Conservation (phyloP, 30 jellyfish, hydroid and myxozoan genomes). For the Catostylus mosaicus region DNA sequence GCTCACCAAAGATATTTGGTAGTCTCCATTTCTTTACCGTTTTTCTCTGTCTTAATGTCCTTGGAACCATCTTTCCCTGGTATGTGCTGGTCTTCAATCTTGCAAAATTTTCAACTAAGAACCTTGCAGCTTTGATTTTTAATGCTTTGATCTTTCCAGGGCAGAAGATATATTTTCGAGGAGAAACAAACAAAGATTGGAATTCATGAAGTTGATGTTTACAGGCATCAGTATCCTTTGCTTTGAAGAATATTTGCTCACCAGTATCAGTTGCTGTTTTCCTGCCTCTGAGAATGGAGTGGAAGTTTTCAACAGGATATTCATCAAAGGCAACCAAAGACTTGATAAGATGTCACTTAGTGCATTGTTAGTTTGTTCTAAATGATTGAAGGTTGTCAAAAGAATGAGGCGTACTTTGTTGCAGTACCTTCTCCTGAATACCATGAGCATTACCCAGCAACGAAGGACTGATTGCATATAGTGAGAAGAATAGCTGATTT, state of each 20-base stretch:
- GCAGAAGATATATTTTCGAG: conserved; percentile 35
- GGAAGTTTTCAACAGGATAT: conserved; percentile 31
- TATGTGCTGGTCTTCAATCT: conserved; percentile 16
- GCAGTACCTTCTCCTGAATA: conserved; percentile 35
- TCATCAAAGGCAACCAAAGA: conserved; percentile 39
- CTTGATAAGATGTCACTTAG: not conserved
- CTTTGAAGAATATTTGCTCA: not conserved
- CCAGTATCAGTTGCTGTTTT: conserved; percentile 20
- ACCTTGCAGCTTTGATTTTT: conserved; percentile 19
- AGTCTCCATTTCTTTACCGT: conserved; percentile 33
- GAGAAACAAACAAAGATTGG: conserved; percentile 44
- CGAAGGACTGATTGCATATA: conserved; percentile 11
- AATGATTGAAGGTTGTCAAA: conserved; percentile 9
- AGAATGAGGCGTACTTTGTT: conserved; percentile 16
- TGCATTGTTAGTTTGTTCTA: not conserved
- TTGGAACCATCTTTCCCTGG: conserved; percentile 13
- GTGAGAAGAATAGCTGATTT: not conserved
- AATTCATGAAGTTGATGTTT: conserved; percentile 27
- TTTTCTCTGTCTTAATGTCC: not conserved
- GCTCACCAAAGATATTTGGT: conserved; percentile 36
- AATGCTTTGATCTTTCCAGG: conserved; percentile 22
- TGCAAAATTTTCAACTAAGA: conserved; percentile 7
- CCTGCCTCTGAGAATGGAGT: conserved; percentile 39
- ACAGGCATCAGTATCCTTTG: conserved; percentile 32
- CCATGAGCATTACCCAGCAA: conserved; percentile 55